Base-by-base conservation (phyloP, 2,888 invertebrate genomes). In the Monochamus alternatus region DNA sequence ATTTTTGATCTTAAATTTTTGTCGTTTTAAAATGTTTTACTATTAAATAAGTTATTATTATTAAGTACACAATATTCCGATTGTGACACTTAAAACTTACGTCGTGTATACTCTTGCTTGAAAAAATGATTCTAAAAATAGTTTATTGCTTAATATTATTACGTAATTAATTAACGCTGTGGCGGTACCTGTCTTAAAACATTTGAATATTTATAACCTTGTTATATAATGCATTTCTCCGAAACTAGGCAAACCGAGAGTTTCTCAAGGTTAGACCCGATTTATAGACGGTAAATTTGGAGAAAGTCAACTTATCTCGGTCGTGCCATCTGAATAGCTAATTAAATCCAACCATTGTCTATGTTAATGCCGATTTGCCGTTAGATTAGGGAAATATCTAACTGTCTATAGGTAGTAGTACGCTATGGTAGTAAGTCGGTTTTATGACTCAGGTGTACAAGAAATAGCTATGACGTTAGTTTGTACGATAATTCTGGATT, bases 181-280 rank as follows among this genome's bases (percentile, higher is more conserved):
- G 58, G 43, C 30, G 22, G 58, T 32, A 68, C 59, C 59, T 38
- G 10, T 44, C 60, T 69, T 69, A 47, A 32, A 59, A 59, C 59
- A 44, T 55, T 55, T n/a, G 51, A 55, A 52, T 14, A 59, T 31
- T 65, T 47, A 51, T 51, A 51, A 51, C 9, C 30, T 30, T 30
- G 51, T 31, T 22, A 47, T 65, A 51, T 30, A 38, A 60, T 44
- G 47, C 43, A 5, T 5, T 59, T 68, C 47, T 47, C 47, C 59
- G n/a, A 71, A 71, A 38, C 63, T 71, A 71, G 62, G 63, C 62
- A 71, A 63, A 63, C 14, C 38, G 22, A 3, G 14, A 51, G 62
- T 38, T 32, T 62, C 69, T 69, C 71, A 71, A 71, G 71, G 71
- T 52, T 52, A 63, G n/a, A 51, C 62, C 12, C 31, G 47, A 31